Base-by-base conservation (phyloP, 1,140 invertebrate species). In the Homarus americanus region DNA sequence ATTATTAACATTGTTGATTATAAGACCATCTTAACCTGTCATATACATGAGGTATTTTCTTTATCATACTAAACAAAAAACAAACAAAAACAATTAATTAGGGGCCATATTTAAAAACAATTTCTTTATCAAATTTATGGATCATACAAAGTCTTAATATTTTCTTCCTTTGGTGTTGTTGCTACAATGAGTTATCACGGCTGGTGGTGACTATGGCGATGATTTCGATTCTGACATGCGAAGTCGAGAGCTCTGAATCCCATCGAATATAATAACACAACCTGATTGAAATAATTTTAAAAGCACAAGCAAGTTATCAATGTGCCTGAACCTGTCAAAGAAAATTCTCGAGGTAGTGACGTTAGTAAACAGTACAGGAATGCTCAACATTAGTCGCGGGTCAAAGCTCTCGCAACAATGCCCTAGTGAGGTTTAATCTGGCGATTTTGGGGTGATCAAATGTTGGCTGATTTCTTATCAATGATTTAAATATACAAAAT, bases 401-500 rank as follows among this genome's bases (percentile, higher is more conserved):
- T 69, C 63, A 69, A 5, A 32, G 63, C n/a, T 2, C 63, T 32
- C n/a, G n/a, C 28, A 2, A 24, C 63, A 28, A 32, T 28, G n/a
- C 63, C 7, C 63, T 32, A 32, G n/a, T 69, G 63, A 69, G n/a
- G 32, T 17, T 28, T 32, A 32, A 28, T 32, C 24, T 69, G 7
- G 63, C 24, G 63, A 69, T 69, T 69, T 69, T 69, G 63, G 28
- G 63, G n/a, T 69, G 63, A 69, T 69, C n/a, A n/a, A 69, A 69
- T 69, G 63, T 69, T 28, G 12, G 63, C 63, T 69, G 63, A 69
- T 32, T 63, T 63, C 58, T 28, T 69, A 69, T 41, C 72, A 73
- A 85, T 44, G 41, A 36, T 49, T 53, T 86, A 72, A 44, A 86
- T 86, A 53, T 73, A 86, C 49, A 75, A 53, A 86, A 86, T 53